Evolutionary conservation across 1,140 invertebrate species (phyloP), one percentile per base, ranked within the genome.

Genomic region (Conus ventricosus): DNA sequence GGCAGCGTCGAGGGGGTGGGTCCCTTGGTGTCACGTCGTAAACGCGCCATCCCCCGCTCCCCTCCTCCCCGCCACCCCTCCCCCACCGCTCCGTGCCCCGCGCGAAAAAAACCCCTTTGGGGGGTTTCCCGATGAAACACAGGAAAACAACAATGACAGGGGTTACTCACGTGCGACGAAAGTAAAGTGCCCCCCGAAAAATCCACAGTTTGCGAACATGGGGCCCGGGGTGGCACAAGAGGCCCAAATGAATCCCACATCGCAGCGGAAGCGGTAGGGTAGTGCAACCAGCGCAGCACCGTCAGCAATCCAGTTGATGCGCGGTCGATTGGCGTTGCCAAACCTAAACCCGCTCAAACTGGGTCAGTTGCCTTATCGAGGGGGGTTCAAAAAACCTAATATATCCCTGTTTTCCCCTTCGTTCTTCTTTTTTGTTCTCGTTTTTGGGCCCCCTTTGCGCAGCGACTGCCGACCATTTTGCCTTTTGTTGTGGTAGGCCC

Each of bases 401-500:
- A 85, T 94, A 95, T 57, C 94, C 94, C 94, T 94, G 88, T 94
- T 94, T 89, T 94, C 94, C 25, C 90, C 85, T 53, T 94, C 94
- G 39, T 93, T 91, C 23, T 93, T 94, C 94, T 88, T 94, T 94
- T n/a, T 92, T 92, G 75, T 91, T 87, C 71, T 94, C 94, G 88
- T 94, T 94, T 92, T 93, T 93, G 4, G 94, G 94, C 84, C 94
- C 92, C 90, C 93, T 92, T 75, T 93, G 85, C 54, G 91, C 91
- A 71, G 91, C 76, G 92, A 91, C 85, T 90, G 89, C 87, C 94
- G 88, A 87, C 92, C 87, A 92, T 85, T 81, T 86, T 91, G 94
- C 93, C 94, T 94, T 90, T 93, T 93, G 90, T 87, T 89, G 84
- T 54, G 71, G 27, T 55, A 57, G 63, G 54, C 54, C 67, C 57